A percentile compares a stretch with the other conserved stretches of the same genome.
phyloP scores from a whole-genome alignment of 2,797 vertebrate genomes.

The Myotis planiceps region DNA sequence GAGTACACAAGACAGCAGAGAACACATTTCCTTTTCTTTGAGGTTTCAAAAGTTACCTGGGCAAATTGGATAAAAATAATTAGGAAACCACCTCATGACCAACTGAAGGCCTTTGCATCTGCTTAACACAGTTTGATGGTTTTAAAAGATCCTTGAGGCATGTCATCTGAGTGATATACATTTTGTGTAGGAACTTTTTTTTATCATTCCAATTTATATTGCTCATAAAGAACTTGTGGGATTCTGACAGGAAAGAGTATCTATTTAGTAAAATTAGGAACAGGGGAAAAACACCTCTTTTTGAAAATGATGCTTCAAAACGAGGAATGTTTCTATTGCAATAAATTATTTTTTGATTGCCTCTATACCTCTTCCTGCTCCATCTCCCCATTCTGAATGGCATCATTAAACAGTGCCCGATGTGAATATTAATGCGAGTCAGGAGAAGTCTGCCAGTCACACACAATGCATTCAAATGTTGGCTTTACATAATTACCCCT shows the following conservation, averaged over 20 bases:
- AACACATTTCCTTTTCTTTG: neutral
- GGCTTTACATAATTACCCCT: conserved; percentile 76
- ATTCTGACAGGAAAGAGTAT: conserved; percentile 67
- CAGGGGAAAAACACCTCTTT: neutral
- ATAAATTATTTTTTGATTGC: conserved; percentile 82
- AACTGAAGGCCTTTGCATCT: neutral
- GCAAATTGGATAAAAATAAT: neutral
- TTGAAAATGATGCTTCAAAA: conserved; percentile 67
- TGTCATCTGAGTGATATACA: neutral
- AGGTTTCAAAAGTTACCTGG: neutral
- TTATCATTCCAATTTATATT: conserved; percentile 61
- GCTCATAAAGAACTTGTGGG: conserved; percentile 58
- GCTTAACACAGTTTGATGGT: neutral
- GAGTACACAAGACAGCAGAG: neutral
- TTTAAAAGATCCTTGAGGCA: neutral
- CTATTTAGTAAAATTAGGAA: conserved; percentile 77
- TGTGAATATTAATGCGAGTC: conserved; percentile 80
- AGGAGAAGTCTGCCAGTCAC: conserved; percentile 75
- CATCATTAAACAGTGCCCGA: conserved; percentile 78
- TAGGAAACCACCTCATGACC: neutral
- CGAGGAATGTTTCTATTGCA: conserved; percentile 72
- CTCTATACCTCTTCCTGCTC: conserved; percentile 74
- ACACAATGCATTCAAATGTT: conserved; percentile 76
- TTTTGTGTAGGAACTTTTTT: conserved; percentile 55
- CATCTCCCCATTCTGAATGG: conserved; percentile 71